These are phyloP conservation scores for Caenorhabditis tropicalis DNA, from an alignment of 1,140 invertebrate species.

Conservation along the genomic window DNA sequence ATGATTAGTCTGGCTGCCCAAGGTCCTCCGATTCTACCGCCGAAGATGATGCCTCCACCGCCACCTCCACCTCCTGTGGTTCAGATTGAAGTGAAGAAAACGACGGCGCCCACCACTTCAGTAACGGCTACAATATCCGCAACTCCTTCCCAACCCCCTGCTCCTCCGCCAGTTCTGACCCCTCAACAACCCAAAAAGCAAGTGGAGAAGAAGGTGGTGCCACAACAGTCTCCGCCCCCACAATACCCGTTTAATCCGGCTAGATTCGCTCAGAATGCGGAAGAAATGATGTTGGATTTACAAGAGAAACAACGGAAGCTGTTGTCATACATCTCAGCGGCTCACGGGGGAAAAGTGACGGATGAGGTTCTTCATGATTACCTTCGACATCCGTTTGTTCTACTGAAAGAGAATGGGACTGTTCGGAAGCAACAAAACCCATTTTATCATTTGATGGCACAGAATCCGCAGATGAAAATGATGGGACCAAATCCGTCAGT, in stretches of 20 bases:
- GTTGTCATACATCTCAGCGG: background rate
- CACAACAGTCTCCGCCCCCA: background rate
- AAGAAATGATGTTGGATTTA: background rate
- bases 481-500: background rate
- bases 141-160: background rate
- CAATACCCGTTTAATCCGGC: background rate
- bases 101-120: too few relatives aligned
- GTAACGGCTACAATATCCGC: background rate
- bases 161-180: background rate
- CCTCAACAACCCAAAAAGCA: background rate
- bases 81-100: too few relatives aligned
- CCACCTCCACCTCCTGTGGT: background rate
- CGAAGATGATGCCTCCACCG: background rate
- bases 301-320: background rate
- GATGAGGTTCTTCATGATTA: slow-evolving; percentile 26
- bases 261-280: background rate
- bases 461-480: background rate
- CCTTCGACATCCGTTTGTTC: background rate
- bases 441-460: slow-evolving; percentile 16
- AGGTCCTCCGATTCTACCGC: background rate
- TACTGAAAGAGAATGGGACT: background rate
- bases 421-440: background rate
- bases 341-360: background rate
- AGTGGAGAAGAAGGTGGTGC: background rate
- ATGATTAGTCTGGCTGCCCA: background rate